Evolutionary conservation across 2,888 invertebrate species (phyloP).

Genomic region (Drosophila kuntzei): DNA sequence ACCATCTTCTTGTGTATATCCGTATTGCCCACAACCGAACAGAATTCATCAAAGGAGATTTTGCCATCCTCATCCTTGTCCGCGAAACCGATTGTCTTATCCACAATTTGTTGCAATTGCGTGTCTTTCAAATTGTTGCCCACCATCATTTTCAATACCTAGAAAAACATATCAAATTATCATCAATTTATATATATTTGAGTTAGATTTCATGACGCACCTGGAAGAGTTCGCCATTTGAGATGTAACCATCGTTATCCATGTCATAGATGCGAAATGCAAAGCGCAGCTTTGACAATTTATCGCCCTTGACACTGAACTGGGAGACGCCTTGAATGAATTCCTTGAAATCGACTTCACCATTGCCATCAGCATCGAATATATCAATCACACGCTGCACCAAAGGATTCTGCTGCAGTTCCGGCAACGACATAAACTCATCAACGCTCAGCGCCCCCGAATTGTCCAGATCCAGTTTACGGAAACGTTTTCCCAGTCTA

Average conservation of each 20-base stretch:
- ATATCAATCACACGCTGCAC: slow-evolving; percentile 99
- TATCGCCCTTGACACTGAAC: slow-evolving; percentile 99
- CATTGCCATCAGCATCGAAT: slow-evolving; percentile 99
- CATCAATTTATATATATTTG: neutral
- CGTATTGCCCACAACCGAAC: slow-evolving; percentile 99
- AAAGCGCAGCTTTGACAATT: slow-evolving; percentile 98
- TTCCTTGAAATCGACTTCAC: slow-evolving; percentile 96
- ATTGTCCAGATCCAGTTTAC: slow-evolving; percentile 99
- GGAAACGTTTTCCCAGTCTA: slow-evolving; percentile 98
- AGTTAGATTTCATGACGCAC: slow-evolving; percentile 87
- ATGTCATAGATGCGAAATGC: slow-evolving; percentile 99
- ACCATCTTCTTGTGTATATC: slow-evolving; percentile 99
- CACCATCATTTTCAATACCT: slow-evolving; percentile 98
- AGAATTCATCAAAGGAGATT: slow-evolving; percentile 99
- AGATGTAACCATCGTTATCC: slow-evolving; percentile 99
- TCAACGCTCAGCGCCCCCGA: slow-evolving; percentile 99
- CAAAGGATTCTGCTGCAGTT: slow-evolving; percentile 99
- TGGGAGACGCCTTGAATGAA: slow-evolving; percentile 99
- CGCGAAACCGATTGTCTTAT: slow-evolving; percentile 99
- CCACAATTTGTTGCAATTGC: slow-evolving; percentile 99
- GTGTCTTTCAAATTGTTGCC: slow-evolving; percentile 99
- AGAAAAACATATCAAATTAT: neutral
- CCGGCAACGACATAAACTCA: slow-evolving; percentile 99
- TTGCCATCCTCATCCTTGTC: slow-evolving; percentile 99
- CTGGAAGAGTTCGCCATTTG: slow-evolving; percentile 98